These are phyloP conservation scores for Sitodiplosis mosellana DNA, from an alignment of 1,140 invertebrate species.

Conservation along the genomic window DNA sequence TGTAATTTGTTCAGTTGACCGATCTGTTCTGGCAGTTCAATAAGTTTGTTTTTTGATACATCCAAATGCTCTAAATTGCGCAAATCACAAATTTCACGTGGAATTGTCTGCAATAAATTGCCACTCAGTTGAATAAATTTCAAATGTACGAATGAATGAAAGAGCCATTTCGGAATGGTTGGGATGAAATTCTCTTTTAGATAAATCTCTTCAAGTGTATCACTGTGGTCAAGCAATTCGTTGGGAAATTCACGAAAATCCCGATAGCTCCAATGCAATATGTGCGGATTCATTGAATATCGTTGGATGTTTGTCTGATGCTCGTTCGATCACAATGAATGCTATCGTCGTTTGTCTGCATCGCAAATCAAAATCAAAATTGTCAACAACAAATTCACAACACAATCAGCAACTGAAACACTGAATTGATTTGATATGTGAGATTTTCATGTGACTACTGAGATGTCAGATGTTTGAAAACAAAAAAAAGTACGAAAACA, in stretches of 20 bases:
- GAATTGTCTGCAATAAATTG: slow-evolving; percentile 16
- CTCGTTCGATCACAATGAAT: too few species aligned
- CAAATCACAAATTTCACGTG: slow-evolving; percentile 18
- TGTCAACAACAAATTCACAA: too few species aligned
- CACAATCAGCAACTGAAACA: too few species aligned
- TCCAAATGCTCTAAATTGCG: slow-evolving; percentile 22
- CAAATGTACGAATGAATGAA: slow-evolving; percentile 20
- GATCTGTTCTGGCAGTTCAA: slow-evolving; percentile 15
- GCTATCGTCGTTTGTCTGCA: too few species aligned
- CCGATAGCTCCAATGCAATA: slow-evolving; percentile 24
- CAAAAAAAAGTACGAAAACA: too few species aligned
- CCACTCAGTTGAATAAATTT: slow-evolving; percentile 22
- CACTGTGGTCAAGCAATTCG: slow-evolving; percentile 20
- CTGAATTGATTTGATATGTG: too few species aligned
- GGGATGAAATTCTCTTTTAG: slow-evolving; percentile 24
- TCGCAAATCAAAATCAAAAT: too few species aligned
- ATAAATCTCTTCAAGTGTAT: slow-evolving; percentile 18
- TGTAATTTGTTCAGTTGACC: slow-evolving; percentile 14
- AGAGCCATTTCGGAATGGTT: slow-evolving; percentile 20
- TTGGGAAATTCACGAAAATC: slow-evolving; percentile 23
- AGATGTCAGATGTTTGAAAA: too few species aligned
- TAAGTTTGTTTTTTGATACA: slow-evolving; percentile 20
- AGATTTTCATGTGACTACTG: too few species aligned
- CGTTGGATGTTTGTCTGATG: not conserved
- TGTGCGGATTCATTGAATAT: slow-evolving; percentile 18